A percentile compares a stretch with the other conserved stretches of the same genome.
These are phyloP conservation scores for Tanaodytes sp. DNA, from an alignment of 2,888 invertebrate species.

Conservation along the genomic window DNA sequence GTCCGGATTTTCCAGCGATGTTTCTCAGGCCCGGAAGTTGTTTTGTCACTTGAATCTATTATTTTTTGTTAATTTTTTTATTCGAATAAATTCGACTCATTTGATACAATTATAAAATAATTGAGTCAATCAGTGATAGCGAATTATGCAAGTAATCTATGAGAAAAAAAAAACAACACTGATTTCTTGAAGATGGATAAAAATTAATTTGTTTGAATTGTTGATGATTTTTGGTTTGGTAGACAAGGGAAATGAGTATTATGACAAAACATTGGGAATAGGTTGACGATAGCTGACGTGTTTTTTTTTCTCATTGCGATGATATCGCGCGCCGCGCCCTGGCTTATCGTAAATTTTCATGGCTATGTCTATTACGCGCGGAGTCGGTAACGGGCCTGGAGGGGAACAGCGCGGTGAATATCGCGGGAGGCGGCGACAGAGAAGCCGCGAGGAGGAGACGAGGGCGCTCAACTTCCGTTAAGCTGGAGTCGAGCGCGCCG, in stretches of 20 bases:
- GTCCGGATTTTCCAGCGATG: background rate
- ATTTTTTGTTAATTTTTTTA: background rate
- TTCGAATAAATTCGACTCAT: no score
- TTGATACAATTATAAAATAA: no score
- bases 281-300: constrained; percentile 28
- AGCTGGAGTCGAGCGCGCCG: constrained; percentile 62
- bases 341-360: constrained; percentile 51
- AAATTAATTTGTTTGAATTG: no score
- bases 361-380: constrained; percentile 45
- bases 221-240: no score
- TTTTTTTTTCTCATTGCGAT: no score
- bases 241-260: no score
- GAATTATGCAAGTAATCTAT: no score
- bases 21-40: constrained; percentile 5
- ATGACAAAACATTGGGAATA: no score
- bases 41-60: constrained; percentile 10
- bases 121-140: no score
- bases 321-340: constrained; percentile 33
- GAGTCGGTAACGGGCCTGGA: constrained; percentile 44
- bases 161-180: no score
- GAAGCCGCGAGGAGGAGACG: constrained; percentile 34
- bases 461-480: constrained; percentile 56
- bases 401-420: constrained; percentile 52
- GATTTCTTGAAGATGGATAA: no score
- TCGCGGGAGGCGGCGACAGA: constrained; percentile 34